A percentile compares a stretch with the other conserved stretches of the same genome.
These are phyloP conservation scores for Cepaea nemoralis DNA, from an alignment of 1,140 invertebrate genomes.

Conservation along the genomic window DNA sequence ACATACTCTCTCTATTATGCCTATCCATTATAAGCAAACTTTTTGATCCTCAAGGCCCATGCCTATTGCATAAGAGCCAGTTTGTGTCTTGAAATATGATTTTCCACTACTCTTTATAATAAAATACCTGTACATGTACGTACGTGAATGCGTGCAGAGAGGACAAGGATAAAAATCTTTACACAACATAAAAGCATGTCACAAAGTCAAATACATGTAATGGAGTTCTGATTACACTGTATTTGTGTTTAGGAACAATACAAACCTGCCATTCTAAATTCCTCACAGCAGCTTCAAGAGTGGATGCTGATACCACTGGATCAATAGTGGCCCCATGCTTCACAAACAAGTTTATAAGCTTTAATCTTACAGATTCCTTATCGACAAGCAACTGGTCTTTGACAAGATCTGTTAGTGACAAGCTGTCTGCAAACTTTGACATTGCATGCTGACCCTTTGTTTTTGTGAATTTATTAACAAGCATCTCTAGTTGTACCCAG, in stretches of 20 bases:
- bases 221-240: not conserved
- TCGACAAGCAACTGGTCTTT: constrained; percentile 42
- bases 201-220: too few species aligned
- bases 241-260: not conserved
- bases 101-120: too few species aligned
- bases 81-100: too few species aligned
- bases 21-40: too few species aligned
- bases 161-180: too few species aligned
- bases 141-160: too few species aligned
- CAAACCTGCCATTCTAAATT: constrained; percentile 48
- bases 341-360: constrained; percentile 41
- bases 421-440: constrained; percentile 48
- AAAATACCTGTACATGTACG: too few species aligned
- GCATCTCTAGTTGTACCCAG: constrained; percentile 56
- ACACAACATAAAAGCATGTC: too few species aligned
- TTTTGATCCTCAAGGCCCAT: too few species aligned
- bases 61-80: too few species aligned
- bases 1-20: too few species aligned
- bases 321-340: constrained; percentile 42
- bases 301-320: constrained; percentile 38
- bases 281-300: constrained; percentile 47
- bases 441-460: constrained; percentile 40
- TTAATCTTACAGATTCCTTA: constrained; percentile 39
- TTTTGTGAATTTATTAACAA: constrained; percentile 47
- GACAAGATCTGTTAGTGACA: constrained; percentile 48